A percentile compares a stretch with the other conserved stretches of the same genome.
Conservation (phyloP, 2,888 invertebrate genomes). For the Sphecodes monilicornis region DNA sequence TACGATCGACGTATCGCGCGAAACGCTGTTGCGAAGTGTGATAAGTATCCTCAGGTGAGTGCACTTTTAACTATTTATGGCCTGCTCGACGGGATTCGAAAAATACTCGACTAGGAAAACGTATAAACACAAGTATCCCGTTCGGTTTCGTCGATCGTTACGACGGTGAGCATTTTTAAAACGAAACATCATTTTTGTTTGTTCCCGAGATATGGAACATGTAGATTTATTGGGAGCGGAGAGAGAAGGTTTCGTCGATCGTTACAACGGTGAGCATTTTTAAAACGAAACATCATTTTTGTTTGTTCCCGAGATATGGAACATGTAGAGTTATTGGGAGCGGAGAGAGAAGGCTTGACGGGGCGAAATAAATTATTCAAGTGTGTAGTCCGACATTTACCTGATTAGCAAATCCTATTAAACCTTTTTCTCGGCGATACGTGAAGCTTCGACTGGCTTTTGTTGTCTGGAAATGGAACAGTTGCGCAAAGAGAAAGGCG, state of each 20-base stretch:
- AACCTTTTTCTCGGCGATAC: slow-evolving; percentile 58
- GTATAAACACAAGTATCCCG: neutral
- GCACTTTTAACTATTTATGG: slow-evolving; percentile 31
- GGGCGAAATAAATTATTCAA: slow-evolving; percentile 58
- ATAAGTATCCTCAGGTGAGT: slow-evolving; percentile 36
- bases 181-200: neutral
- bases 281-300: neutral
- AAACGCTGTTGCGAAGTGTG: slow-evolving; percentile 37
- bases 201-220: neutral
- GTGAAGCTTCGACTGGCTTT: slow-evolving; percentile 63
- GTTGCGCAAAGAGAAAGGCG: slow-evolving; percentile 67
- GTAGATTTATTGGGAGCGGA: no score
- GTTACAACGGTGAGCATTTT: no score
- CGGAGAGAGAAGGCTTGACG: no score
- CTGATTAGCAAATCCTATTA: slow-evolving; percentile 58
- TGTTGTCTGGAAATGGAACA: slow-evolving; percentile 67
- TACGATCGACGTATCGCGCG: slow-evolving; percentile 44
- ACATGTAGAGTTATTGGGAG: neutral
- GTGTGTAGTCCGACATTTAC: slow-evolving; percentile 49
- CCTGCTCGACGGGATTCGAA: neutral
- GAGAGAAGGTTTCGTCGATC: no score
- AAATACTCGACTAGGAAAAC: neutral
- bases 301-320: neutral
- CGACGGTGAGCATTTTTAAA: no score
- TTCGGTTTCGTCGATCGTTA: no score